Base-by-base conservation (phyloP, 2,113 vertebrate genomes). In the Camelus bactrianus region DNA sequence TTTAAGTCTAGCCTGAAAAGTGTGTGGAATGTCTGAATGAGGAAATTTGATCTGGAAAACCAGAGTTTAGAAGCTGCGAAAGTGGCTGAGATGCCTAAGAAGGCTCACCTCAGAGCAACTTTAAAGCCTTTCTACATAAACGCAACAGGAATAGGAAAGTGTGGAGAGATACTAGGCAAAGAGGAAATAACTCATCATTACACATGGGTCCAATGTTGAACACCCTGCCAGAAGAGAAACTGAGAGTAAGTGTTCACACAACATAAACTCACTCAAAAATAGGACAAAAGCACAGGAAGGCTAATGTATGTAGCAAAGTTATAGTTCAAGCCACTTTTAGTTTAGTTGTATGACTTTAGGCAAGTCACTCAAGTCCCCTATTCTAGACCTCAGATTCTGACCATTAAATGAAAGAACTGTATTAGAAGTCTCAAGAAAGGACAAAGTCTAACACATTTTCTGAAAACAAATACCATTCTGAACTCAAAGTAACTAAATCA, bases 111-210 rank as follows among this genome's bases (percentile, higher is more conserved):
- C 58, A 58, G 75, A 82, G 46, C 5, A 10, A 72, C 75, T 76
- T 67, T 42, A 79, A 89, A 87, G n/a, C 6, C 9, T 81, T 82
- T 67, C 30, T 58, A 76, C 46, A 42, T 64, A 64, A 92, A 97
- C 9, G 11, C n/a, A 50, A 69, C 28, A 54, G 17, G 38, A 87
- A 96, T 91, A 76, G 64, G 77, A 95, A 67, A 93, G 30, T 62
- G 22, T 26, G 19, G 24, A 73, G 32, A 79, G 54, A 93, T 77
- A 32, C 54, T 76, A 93, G 46, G 32, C 28, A 92, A 65, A 19
- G 28, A 94, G n/a, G 15, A 92, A 86, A 96, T 62, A 95, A 84
- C n/a, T 96, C 69, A 86, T 38, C 73, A n/a, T 72, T 84, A 93
- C 28, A 75, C 20, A 46, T 16, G n/a, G 17, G 12, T 65, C 81